Conservation (phyloP, 2,797 vertebrate species). For the Muraenolepis orangiensis region DNA sequence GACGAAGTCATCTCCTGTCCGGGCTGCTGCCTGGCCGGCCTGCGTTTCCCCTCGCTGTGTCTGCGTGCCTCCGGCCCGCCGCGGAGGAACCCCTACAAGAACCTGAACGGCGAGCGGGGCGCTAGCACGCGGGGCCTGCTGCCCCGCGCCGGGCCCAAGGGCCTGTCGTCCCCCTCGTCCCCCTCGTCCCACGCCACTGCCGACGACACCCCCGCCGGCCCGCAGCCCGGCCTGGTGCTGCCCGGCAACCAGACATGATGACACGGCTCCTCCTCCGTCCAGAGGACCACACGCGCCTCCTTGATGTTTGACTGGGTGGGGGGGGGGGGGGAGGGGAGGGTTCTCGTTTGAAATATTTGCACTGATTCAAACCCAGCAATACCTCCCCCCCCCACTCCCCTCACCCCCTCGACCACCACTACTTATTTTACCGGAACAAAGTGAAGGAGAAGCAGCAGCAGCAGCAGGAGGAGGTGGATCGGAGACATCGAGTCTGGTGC, state of each 20-base stretch:
- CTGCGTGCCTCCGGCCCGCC: conserved; percentile 58
- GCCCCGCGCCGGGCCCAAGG: conserved; percentile 64
- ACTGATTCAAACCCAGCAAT: conserved; percentile 67
- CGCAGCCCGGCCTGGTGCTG: conserved; percentile 78
- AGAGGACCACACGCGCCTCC: background rate
- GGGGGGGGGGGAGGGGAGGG: conserved; percentile 18
- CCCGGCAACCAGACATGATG: conserved; percentile 80
- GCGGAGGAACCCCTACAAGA: conserved; percentile 84
- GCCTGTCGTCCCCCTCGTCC: conserved; percentile 28
- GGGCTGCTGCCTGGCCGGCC: conserved; percentile 84
- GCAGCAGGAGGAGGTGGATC: background rate
- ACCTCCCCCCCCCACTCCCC: conserved; percentile 28
- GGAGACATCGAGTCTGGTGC: background rate
- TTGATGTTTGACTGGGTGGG: background rate
- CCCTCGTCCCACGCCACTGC: conserved; percentile 39
- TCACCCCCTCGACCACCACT: background rate
- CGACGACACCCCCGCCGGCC: conserved; percentile 46
- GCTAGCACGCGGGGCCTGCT: conserved; percentile 78
- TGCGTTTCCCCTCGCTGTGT: conserved; percentile 86
- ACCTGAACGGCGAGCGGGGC: conserved; percentile 81
- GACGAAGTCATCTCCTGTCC: conserved; percentile 89
- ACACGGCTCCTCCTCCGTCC: background rate
- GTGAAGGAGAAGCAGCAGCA: too few species aligned
- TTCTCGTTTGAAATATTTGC: conserved; percentile 55
- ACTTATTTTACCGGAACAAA: conserved; percentile 37